Conservation (phyloP, 1,140 invertebrate genomes). For the Bactericera cockerelli region DNA sequence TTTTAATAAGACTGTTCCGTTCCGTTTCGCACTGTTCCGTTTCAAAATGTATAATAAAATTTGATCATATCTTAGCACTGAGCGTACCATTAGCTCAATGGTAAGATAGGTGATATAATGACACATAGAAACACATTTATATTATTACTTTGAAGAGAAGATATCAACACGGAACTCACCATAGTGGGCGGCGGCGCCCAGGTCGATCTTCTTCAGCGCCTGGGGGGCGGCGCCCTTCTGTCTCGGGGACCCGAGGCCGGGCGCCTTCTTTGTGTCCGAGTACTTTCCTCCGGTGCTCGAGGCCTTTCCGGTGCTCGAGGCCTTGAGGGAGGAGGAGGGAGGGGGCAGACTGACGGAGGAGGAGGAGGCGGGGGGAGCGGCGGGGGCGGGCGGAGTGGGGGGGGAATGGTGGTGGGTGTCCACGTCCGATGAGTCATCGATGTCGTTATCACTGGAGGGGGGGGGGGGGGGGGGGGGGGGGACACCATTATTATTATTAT, state of each 20-base stretch:
- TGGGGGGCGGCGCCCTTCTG: slow-evolving; percentile 26
- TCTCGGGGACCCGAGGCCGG: not conserved
- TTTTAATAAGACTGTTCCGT: slow-evolving; percentile 19
- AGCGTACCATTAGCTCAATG: too few species aligned
- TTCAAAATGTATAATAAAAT: too few species aligned
- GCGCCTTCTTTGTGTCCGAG: slow-evolving; percentile 25
- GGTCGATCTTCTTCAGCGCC: slow-evolving; percentile 57
- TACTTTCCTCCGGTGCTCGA: slow-evolving; percentile 19
- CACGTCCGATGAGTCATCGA: not conserved
- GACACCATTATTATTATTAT: too few species aligned
- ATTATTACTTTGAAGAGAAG: not conserved
- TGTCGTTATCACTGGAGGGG: slow-evolving; percentile 35
- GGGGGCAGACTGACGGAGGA: not conserved
- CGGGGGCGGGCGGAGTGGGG: too few species aligned
- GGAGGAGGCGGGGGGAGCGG: too few species aligned
- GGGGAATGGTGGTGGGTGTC: not conserved
- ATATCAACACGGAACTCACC: slow-evolving; percentile 32
- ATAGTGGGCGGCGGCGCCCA: slow-evolving; percentile 73
- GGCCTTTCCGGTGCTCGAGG: slow-evolving; percentile 24
- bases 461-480: too few species aligned
- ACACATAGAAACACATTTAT: too few species aligned
- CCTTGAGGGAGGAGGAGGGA: not conserved
- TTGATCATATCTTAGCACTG: too few species aligned
- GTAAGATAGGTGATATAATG: too few species aligned
- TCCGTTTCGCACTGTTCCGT: not conserved